Conservation (phyloP, 2,888 invertebrate genomes). For the Troides aeacus region DNA sequence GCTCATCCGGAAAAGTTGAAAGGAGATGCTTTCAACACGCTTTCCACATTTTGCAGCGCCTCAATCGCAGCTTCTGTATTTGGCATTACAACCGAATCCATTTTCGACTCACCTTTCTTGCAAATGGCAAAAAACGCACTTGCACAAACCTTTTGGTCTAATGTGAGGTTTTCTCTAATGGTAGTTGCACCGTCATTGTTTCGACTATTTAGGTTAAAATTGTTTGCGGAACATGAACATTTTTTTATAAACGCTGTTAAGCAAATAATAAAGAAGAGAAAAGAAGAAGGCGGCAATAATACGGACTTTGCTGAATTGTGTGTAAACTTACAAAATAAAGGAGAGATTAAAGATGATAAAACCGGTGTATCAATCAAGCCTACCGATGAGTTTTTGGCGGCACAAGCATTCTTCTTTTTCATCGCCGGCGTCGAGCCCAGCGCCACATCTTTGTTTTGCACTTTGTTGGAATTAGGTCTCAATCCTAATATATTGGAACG, state of each 20-base stretch:
- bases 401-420: background rate
- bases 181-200: background rate
- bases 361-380: background rate
- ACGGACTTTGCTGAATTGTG: background rate
- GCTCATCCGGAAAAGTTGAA: conserved; percentile 1
- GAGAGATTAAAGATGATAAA: background rate
- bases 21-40: background rate
- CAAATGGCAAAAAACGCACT: background rate
- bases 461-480: background rate
- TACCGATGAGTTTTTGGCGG: background rate
- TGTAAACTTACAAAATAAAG: conserved; percentile 3
- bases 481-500: background rate
- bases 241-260: background rate
- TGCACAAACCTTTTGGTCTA: background rate
- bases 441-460: conserved; percentile 1
- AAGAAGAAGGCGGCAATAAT: background rate
- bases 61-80: conserved; percentile 2
- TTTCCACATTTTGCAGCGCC: conserved; percentile 4
- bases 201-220: background rate
- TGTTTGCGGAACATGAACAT: background rate
- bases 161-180: background rate
- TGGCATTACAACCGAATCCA: conserved; percentile 1
- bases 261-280: background rate
- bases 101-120: conserved; percentile 1
- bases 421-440: conserved; percentile 7